A percentile compares a stretch with the other conserved stretches of the same genome.
Evolutionary conservation across 2,888 invertebrate species (phyloP).

Genomic region (Epistrophe grossulariae): DNA sequence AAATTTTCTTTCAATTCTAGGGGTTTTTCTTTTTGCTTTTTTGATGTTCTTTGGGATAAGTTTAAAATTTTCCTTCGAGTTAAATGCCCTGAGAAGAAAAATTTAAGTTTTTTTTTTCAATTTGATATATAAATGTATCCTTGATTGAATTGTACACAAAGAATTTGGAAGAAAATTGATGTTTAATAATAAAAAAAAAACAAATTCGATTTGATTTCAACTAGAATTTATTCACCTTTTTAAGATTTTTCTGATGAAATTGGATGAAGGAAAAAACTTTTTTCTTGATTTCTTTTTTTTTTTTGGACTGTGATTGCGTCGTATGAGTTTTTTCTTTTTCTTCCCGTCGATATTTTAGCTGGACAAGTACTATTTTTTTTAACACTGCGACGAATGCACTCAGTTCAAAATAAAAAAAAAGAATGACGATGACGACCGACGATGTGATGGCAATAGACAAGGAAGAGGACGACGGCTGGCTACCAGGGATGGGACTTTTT

Average conservation of each 20-base stretch:
- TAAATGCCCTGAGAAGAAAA: conserved; percentile 61
- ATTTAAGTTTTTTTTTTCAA: conserved; percentile 8
- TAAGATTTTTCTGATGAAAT: conserved; percentile 42
- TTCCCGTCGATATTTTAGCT: conserved; percentile 52
- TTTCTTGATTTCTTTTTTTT: conserved; percentile 55
- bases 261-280: conserved; percentile 47
- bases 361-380: conserved; percentile 54
- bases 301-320: conserved; percentile 62
- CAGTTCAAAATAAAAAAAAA: conserved; percentile 65
- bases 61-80: conserved; percentile 40
- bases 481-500: too few relatives aligned
- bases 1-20: not conserved
- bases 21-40: conserved; percentile 2
- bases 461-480: conserved; percentile 43
- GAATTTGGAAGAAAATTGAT: conserved; percentile 50
- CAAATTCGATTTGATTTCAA: conserved; percentile 7
- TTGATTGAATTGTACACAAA: conserved; percentile 47
- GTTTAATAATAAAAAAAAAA: conserved; percentile 32
- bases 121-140: not conserved
- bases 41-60: conserved; percentile 8
- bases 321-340: conserved; percentile 43
- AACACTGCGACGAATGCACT: conserved; percentile 47
- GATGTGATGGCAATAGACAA: conserved; percentile 14
- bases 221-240: conserved; percentile 60
- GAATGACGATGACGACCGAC: conserved; percentile 40